Evolutionary conservation across 2,888 invertebrate genomes (phyloP).

Genomic region (Drosophila meridiana): DNA sequence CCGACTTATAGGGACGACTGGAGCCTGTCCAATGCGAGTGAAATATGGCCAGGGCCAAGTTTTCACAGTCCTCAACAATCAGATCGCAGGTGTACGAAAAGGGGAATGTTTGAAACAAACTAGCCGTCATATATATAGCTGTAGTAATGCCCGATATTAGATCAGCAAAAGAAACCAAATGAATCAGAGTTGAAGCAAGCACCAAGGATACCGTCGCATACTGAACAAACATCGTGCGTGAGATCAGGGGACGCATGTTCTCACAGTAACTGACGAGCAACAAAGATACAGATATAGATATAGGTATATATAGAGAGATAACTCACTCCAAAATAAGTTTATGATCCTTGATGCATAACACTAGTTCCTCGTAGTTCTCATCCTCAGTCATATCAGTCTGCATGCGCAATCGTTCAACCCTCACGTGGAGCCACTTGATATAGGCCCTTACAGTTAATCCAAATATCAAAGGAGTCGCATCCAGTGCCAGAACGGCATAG

Average conservation of each 20-base stretch:
- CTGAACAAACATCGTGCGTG: constrained; percentile 36
- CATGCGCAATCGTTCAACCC: constrained; percentile 18
- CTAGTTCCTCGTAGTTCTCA: constrained; percentile 32
- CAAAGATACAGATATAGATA: background rate
- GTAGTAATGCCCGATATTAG: constrained; percentile 22
- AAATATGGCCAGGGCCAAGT: constrained; percentile 29
- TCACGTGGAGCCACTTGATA: constrained; percentile 21
- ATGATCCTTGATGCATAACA: constrained; percentile 43
- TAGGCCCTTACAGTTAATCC: constrained; percentile 32
- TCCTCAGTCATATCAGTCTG: background rate
- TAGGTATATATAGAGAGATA: background rate
- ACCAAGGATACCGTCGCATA: constrained; percentile 33
- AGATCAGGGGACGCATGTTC: constrained; percentile 42
- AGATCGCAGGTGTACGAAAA: constrained; percentile 40
- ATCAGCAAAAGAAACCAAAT: constrained; percentile 37
- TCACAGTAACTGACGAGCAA: constrained; percentile 29
- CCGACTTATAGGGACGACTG: constrained; percentile 23
- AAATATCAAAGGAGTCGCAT: constrained; percentile 33
- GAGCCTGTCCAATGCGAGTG: constrained; percentile 45
- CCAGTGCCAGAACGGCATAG: constrained; percentile 13
- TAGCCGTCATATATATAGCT: constrained; percentile 17
- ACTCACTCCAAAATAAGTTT: constrained; percentile 36
- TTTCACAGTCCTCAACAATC: constrained; percentile 29
- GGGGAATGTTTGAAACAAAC: constrained; percentile 39
- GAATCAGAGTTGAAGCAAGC: constrained; percentile 27